Percentiles rank a stretch among this genome's conserved stretches.
Conservation (phyloP, 2,113 vertebrate species). For the Amphiprion ocellaris region DNA sequence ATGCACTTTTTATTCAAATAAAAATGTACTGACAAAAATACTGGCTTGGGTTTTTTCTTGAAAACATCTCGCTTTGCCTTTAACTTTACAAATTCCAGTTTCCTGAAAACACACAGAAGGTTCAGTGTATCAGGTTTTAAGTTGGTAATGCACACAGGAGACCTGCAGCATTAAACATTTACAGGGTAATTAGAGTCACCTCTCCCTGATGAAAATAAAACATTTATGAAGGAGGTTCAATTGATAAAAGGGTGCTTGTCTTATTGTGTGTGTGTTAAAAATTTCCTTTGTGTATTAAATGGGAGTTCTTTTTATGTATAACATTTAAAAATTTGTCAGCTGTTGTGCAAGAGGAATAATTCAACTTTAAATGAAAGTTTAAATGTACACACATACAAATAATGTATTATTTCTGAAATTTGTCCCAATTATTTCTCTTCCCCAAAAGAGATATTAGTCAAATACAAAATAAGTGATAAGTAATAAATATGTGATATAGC, state of each 20-base stretch:
- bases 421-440: not conserved
- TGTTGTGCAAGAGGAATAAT: not conserved
- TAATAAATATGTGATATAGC: not conserved
- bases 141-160: too few species aligned
- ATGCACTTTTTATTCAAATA: slow-evolving; percentile 88
- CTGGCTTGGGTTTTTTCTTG: not conserved
- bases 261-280: not conserved
- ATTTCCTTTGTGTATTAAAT: not conserved
- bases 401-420: too few species aligned
- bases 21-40: slow-evolving; percentile 76
- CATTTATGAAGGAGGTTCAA: slow-evolving; percentile 8
- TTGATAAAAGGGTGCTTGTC: not conserved
- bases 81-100: not conserved
- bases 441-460: not conserved
- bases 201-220: slow-evolving; percentile 20
- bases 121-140: not conserved
- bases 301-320: not conserved
- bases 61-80: slow-evolving; percentile 3
- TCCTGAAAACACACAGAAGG: not conserved
- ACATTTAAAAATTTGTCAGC: not conserved
- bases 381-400: too few species aligned
- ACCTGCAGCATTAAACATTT: slow-evolving; percentile 6
- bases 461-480: not conserved
- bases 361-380: too few species aligned
- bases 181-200: not conserved